Conservation (phyloP, 2,113 vertebrate genomes). For the Saguinus midas region DNA sequence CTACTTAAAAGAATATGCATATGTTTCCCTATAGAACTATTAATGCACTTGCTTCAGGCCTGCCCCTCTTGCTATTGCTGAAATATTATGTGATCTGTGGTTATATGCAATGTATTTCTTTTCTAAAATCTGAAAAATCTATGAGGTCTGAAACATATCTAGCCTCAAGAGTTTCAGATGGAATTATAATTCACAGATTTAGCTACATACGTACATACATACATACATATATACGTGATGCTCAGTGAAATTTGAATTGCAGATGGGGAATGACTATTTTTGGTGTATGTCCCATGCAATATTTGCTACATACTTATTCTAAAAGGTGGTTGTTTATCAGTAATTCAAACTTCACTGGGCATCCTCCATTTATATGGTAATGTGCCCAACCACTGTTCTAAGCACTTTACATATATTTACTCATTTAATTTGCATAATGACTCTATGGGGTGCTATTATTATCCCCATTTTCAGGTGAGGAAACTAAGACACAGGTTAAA, state of each 20-base stretch:
- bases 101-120: background rate
- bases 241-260: conserved; percentile 37
- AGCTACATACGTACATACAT: background rate
- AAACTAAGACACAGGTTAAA: background rate
- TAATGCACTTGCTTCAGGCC: conserved; percentile 21
- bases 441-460: background rate
- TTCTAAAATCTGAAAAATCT: conserved; percentile 31
- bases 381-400: background rate
- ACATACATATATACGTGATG: background rate
- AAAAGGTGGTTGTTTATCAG: background rate
- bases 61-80: background rate
- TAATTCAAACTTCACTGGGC: background rate
- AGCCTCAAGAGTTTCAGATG: conserved; percentile 14
- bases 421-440: conserved; percentile 18
- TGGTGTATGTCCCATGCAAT: background rate
- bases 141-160: background rate
- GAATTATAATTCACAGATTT: conserved; percentile 5
- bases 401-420: background rate
- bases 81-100: background rate
- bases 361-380: background rate
- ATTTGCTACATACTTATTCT: background rate
- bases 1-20: background rate
- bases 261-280: background rate
- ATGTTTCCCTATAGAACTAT: background rate
- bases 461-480: conserved; percentile 9